A percentile compares a stretch with the other conserved stretches of the same genome.
Conservation (phyloP, 1,140 invertebrate genomes). For the Drosophila athabasca region DNA sequence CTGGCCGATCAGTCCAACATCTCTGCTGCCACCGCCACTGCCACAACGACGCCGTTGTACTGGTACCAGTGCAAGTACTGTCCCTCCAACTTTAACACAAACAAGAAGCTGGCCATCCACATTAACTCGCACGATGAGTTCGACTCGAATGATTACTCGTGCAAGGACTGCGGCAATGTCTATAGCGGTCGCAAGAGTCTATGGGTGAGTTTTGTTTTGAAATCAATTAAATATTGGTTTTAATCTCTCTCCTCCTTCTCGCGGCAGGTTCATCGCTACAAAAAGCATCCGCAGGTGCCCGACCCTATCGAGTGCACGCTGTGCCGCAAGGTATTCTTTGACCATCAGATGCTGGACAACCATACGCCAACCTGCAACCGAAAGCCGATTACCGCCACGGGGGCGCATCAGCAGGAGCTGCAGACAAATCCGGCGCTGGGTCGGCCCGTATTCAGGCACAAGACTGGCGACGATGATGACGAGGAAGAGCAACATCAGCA, state of each 20-base stretch:
- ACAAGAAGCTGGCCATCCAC: slow-evolving; percentile 83
- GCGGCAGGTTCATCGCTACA: slow-evolving; percentile 78
- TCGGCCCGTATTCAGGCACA: slow-evolving; percentile 63
- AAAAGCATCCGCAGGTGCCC: slow-evolving; percentile 82
- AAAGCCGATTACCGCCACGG: slow-evolving; percentile 73
- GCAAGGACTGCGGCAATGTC: slow-evolving; percentile 83
- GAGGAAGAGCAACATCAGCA: slow-evolving; percentile 52
- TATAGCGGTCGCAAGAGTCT: slow-evolving; percentile 83
- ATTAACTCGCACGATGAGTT: slow-evolving; percentile 83
- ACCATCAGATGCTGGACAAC: slow-evolving; percentile 79
- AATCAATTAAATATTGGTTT: too few relatives aligned
- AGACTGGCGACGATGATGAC: slow-evolving; percentile 79
- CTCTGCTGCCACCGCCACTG: not conserved
- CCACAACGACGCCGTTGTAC: slow-evolving; percentile 53
- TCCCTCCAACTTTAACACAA: slow-evolving; percentile 81
- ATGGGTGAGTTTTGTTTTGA: slow-evolving; percentile 59
- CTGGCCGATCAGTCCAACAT: slow-evolving; percentile 15
- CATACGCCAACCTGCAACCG: slow-evolving; percentile 81
- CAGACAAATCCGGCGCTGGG: slow-evolving; percentile 33
- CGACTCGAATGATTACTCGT: slow-evolving; percentile 82
- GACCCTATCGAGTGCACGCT: slow-evolving; percentile 77
- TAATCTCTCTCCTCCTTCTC: too few relatives aligned
- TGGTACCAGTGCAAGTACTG: slow-evolving; percentile 84
- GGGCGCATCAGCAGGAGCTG: slow-evolving; percentile 57
- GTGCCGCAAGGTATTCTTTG: slow-evolving; percentile 82